These are phyloP conservation scores for Enteromius trimaculatus DNA, from an alignment of 2,797 vertebrate species.

Conservation along the genomic window DNA sequence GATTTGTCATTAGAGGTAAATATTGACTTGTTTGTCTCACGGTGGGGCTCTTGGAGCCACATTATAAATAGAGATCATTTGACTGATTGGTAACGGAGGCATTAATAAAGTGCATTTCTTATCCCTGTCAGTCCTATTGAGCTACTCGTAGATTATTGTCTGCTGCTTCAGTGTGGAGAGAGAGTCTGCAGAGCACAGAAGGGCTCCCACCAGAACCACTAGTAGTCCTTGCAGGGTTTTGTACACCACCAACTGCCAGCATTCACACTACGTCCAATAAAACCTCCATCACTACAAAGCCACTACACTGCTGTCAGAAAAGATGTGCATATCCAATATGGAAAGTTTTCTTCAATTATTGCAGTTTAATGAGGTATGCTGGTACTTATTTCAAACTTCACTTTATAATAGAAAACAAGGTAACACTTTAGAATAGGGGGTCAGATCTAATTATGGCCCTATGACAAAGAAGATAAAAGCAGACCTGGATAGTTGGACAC, in stretches of 20 bases:
- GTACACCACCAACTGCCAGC: background rate
- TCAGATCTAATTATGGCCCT: background rate
- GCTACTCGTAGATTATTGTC: constrained; percentile 12
- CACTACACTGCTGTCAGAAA: background rate
- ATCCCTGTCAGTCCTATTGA: constrained; percentile 25
- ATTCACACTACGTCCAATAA: background rate
- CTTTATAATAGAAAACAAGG: background rate
- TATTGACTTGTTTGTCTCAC: constrained; percentile 27
- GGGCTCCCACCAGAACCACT: background rate
- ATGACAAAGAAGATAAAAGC: background rate
- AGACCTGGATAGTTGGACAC: background rate
- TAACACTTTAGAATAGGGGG: too few relatives aligned
- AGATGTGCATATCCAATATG: background rate
- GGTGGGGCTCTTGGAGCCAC: background rate
- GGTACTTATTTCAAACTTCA: background rate
- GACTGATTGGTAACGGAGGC: constrained; percentile 22
- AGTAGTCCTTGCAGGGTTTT: background rate
- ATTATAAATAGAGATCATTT: constrained; percentile 5
- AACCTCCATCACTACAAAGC: constrained; percentile 10
- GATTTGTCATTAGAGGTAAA: constrained; percentile 31
- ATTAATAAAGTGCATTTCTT: constrained; percentile 30
- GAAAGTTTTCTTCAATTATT: background rate
- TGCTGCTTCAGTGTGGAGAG: background rate
- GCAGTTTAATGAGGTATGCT: background rate
- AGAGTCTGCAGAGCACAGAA: constrained; percentile 1